Base-by-base conservation (phyloP, 2,113 vertebrate species). In the Hemichromis elongatus region DNA sequence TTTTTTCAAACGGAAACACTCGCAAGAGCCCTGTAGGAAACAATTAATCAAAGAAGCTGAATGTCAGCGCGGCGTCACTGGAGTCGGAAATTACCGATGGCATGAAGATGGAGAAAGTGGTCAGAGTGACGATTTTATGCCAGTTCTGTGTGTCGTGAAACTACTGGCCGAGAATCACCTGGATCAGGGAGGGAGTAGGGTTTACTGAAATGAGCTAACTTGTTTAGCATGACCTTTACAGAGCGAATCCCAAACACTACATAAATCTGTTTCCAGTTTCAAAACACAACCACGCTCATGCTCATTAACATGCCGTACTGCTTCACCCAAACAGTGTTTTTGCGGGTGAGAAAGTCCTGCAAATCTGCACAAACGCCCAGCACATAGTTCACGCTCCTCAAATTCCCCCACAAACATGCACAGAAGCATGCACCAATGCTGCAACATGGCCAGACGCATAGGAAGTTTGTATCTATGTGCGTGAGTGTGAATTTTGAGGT, bases 261-360 rank as follows among this genome's bases (percentile, higher is more conserved):
- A 77, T 90, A 85, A 93, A 92, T 93, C 82, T 91, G 84, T 88
- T 92, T 92, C 50, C 40, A 89, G 87, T 90, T 92, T 92, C 82
- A 83, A 78, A 92, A 90, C 87, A 83, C 54, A 5, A 68, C 53
- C 16, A 63, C 24, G 77, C 83, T 84, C 66, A 85, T 80, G 86
- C 86, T 80, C 80, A 85, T 90, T 91, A 93, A 89, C 86, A 84
- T 88, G 88, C 87, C 57, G 2, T 66, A 28, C 84, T 84, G 56
- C 77, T 55, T 87, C 68, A 57, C 30, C 70, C 75, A 33, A 81
- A 86, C 70, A 45, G 28, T 86, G 88, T 84, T 83, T 90, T 88
- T 88, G 85, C 84, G 87, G 86, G 56, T 84, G 83, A 86, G 81
- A 81, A 89, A 75, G 78, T 79, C 59, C 55, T 79, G 75, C 47